These are phyloP conservation scores for Osmerus mordax DNA, from an alignment of 2,113 vertebrate genomes.

Conservation along the genomic window DNA sequence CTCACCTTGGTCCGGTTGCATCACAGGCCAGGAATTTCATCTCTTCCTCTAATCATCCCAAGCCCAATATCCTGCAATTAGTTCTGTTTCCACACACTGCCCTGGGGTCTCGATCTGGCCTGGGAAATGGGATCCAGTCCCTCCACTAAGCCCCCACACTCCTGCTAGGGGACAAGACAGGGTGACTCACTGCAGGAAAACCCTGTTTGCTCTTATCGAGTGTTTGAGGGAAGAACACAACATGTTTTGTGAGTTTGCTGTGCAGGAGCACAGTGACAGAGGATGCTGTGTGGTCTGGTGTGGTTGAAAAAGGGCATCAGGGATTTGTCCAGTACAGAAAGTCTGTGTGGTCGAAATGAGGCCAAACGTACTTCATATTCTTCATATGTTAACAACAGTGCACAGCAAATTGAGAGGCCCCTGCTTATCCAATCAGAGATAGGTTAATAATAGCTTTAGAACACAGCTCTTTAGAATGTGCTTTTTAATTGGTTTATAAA, in stretches of 20 bases:
- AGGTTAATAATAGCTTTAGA: constrained; percentile 67
- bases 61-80: constrained; percentile 95
- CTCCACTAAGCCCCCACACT: constrained; percentile 59
- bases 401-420: constrained; percentile 26
- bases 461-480: constrained; percentile 57
- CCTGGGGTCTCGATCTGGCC: constrained; percentile 83
- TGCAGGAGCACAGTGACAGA: too few relatives aligned
- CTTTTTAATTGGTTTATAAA: constrained; percentile 73
- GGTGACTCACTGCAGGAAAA: background rate
- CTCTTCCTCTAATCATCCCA: constrained; percentile 91
- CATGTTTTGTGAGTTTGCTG: too few relatives aligned
- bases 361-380: constrained; percentile 30
- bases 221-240: too few relatives aligned
- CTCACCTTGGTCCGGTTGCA: constrained; percentile 86
- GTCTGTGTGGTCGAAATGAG: constrained; percentile 23
- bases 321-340: constrained; percentile 37
- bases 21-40: constrained; percentile 90
- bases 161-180: constrained; percentile 57
- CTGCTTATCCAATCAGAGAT: constrained; percentile 60
- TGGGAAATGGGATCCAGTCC: constrained; percentile 85
- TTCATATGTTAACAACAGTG: constrained; percentile 41
- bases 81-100: constrained; percentile 84
- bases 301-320: constrained; percentile 27
- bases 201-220: too few relatives aligned
- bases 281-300: background rate